A percentile compares a stretch with the other conserved stretches of the same genome.
These are phyloP conservation scores for Mormyrops attenuatus DNA, from an alignment of 2,797 vertebrate genomes.

Conservation along the genomic window DNA sequence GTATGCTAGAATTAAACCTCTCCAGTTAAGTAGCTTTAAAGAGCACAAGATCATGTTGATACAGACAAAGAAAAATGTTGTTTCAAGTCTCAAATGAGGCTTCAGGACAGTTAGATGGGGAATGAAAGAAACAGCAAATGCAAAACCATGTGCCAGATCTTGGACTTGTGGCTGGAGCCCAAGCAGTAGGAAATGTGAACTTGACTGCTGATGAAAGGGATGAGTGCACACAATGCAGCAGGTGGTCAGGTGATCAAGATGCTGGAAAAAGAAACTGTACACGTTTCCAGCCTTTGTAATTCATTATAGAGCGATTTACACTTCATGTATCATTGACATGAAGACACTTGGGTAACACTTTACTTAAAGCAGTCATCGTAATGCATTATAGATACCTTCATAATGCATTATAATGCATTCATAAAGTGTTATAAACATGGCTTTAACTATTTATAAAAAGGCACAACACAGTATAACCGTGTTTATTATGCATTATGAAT, in stretches of 20 bases:
- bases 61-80: not conserved
- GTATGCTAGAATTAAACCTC: not conserved
- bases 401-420: not conserved
- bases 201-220: not conserved
- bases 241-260: constrained; percentile 5
- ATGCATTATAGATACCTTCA: not conserved
- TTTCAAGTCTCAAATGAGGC: not conserved
- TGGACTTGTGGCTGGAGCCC: not conserved
- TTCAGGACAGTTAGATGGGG: not conserved
- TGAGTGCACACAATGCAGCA: not conserved
- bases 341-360: not conserved
- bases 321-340: not conserved
- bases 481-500: not conserved
- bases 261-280: not conserved
- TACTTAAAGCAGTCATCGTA: not conserved
- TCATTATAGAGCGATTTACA: not conserved
- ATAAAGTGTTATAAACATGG: not conserved
- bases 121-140: not conserved
- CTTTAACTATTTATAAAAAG: not conserved
- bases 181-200: not conserved
- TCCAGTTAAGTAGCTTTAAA: not conserved
- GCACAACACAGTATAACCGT: not conserved
- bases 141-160: not conserved
- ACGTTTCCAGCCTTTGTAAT: not conserved
- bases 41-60: not conserved